A percentile compares a stretch with the other conserved stretches of the same genome.
phyloP scores from a whole-genome alignment of 2,888 invertebrate genomes.

The Drosophila mettleri region DNA sequence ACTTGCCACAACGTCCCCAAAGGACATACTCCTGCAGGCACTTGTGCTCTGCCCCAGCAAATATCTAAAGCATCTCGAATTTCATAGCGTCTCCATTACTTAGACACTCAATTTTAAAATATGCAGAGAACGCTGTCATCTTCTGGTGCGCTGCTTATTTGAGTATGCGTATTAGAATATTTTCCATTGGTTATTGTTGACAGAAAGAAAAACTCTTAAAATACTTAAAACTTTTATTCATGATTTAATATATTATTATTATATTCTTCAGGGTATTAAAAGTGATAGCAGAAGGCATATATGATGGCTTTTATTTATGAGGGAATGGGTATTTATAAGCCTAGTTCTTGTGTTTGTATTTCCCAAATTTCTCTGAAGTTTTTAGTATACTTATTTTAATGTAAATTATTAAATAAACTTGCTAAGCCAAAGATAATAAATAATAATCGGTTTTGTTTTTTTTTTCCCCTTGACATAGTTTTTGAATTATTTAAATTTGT shows the following conservation, averaged over 20 bases:
- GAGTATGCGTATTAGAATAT: neutral
- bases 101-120: constrained; percentile 8
- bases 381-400: too few relatives aligned
- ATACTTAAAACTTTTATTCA: neutral
- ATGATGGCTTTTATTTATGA: too few relatives aligned
- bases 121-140: constrained; percentile 6
- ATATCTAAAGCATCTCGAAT: neutral
- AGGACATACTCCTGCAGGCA: too few relatives aligned
- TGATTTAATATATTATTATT: neutral
- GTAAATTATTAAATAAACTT: too few relatives aligned
- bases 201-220: too few relatives aligned
- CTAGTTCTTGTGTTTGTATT: too few relatives aligned
- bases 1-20: neutral
- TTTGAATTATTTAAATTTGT: constrained; percentile 24
- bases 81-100: neutral
- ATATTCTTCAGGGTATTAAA: neutral
- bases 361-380: neutral
- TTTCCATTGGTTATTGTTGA: too few relatives aligned
- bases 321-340: too few relatives aligned
- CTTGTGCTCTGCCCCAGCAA: neutral
- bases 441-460: too few relatives aligned
- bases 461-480: neutral
- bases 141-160: neutral
- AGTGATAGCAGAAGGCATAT: too few relatives aligned
- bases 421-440: too few relatives aligned